Conservation (phyloP, 1,140 invertebrate species). For the Pinna nobilis region DNA sequence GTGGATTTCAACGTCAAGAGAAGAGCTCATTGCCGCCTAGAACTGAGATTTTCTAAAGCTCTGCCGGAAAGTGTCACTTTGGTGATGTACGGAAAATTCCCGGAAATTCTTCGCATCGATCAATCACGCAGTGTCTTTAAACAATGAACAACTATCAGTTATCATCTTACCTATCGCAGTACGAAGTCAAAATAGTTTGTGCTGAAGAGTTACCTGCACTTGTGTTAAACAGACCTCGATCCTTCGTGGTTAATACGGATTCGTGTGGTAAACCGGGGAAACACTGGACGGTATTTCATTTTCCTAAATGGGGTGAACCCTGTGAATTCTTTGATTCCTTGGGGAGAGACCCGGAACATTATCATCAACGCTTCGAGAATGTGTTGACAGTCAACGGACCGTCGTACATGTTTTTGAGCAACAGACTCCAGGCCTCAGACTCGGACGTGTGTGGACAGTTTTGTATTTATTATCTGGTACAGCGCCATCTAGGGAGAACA, state of each 20-base stretch:
- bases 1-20: constrained; percentile 15
- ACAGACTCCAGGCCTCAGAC: constrained; percentile 1
- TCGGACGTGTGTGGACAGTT: constrained; percentile 18
- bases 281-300: constrained; percentile 22
- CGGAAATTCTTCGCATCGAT: constrained; percentile 22
- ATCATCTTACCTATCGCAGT: background rate
- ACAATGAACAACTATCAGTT: constrained; percentile 34
- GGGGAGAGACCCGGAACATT: background rate
- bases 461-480: constrained; percentile 9
- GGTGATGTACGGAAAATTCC: constrained; percentile 33
- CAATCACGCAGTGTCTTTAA: constrained; percentile 19
- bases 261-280: background rate
- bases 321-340: constrained; percentile 25
- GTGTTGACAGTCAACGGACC: constrained; percentile 11
- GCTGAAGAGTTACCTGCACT: background rate
- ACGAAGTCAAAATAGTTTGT: background rate
- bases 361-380: background rate
- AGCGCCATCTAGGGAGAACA: background rate
- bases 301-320: background rate
- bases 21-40: constrained; percentile 30
- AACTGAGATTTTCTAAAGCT: constrained; percentile 20
- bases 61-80: constrained; percentile 34
- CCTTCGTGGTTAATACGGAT: constrained; percentile 23
- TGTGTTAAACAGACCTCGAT: background rate
- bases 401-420: background rate